Base-by-base conservation (phyloP, 2,797 vertebrate species). In the Mus spretus region DNA sequence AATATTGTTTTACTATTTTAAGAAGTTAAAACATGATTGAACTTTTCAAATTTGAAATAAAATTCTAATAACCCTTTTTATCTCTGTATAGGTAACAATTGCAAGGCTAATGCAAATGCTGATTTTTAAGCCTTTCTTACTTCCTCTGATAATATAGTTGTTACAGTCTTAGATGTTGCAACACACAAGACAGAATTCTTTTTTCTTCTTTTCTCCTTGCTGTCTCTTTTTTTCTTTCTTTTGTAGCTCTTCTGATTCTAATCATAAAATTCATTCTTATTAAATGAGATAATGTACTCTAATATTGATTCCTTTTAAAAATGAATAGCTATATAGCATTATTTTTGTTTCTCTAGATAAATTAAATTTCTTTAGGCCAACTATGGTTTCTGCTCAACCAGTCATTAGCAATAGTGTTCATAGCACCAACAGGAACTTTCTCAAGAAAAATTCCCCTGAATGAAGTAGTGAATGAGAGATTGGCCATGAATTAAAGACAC, bases 1-100 rank as follows among this genome's bases (percentile, higher is more conserved):
- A 96, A 90, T 50, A 91, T 93, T 79, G 19, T 90, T 96, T 92
- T 95, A 31, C 40, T 74, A 28, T 91, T 96, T 93, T 96, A 26
- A 50, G 63, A 94, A 97, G 47, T 24, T 24, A 61, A 37, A 50
- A 75, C 19, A n/a, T 1, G 81, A 6, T 15, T 95, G 83, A 97
- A 90, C 74, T 72, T 90, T 94, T 91, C 47, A 79, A 57, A 85
- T 20, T 82, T 24, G 50, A 92, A 40, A 44, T 53, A 31, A 22
- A 67, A 65, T 37, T 55, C n/a, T 61, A 57, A 37, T 84, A 63
- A 65, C 2, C 1, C 5, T 70, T 6, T n/a, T 13, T 53, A 53
- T 88, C 90, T 24, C 28, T 89, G 9, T 12, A 40, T 2, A 80
- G 2, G 28, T 81, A 65, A 59, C 0, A 83, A 94, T 59, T 78